Base-by-base conservation (phyloP, 2,113 vertebrate genomes). In the Platysternon megacephalum region DNA sequence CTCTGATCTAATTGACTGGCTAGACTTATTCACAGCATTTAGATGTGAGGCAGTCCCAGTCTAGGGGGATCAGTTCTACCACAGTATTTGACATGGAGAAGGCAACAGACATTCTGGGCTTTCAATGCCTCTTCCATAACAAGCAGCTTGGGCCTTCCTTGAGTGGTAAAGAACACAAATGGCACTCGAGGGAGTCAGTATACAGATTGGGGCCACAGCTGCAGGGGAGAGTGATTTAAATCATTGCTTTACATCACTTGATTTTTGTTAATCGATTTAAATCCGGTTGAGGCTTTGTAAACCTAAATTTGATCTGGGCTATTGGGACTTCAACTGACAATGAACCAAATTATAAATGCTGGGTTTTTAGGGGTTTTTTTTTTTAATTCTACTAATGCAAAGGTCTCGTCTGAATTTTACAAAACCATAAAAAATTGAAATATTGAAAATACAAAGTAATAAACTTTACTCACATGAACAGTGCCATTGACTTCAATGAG, bases 391-490 rank as follows among this genome's bases (percentile, higher is more conserved):
- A 55, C 11, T 81, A 94, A 79, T 1, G 26, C 29, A 44, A 35
- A 6, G 28, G 28, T 91, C 58, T 58, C 35, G 11, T 49, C 1
- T 58, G 55, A 87, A 55, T 7, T 84, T 81, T 61, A 61, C 92
- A 52, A 39, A 86, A 89, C 17, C 76, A 17, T 68, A 82, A 3
- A 56, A 32, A 61, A 61, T 61, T 1, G 3, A 72, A 39, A 56
- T 42, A 53, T 65, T 42, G 78, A 82, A 14, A 72, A 55, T n/a
- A 48, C 11, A 0, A 48, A 19, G 0, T 2, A 84, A 26, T 21
- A 8, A 74, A 24, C 21, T 39, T 79, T 79, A 9, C 52, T 81
- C 79, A 55, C 17, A 26, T 74, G 39, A 42, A 74, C 5, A 42
- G 39, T 80, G 74, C 49, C 82, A 53, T 42, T 26, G 84, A 82